Conservation (phyloP, 2,797 vertebrate genomes). For the Anas acuta region DNA sequence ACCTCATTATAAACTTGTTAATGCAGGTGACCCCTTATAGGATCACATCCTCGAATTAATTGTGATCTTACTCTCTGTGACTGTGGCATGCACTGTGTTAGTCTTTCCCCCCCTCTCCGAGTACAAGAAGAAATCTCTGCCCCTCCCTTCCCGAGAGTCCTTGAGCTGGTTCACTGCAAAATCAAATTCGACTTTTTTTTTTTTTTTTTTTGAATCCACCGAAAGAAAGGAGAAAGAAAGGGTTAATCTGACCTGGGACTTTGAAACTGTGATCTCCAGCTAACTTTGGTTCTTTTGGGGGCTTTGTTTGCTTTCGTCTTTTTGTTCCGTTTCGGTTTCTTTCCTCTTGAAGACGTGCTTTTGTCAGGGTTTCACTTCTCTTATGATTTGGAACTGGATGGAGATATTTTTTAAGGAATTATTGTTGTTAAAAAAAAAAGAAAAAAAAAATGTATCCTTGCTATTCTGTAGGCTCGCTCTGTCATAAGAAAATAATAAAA, state of each 20-base stretch:
- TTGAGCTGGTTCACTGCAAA: constrained; percentile 58
- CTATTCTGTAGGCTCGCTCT: constrained; percentile 76
- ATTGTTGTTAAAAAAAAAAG: constrained; percentile 57
- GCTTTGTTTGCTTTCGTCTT: neutral
- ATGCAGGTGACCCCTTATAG: constrained; percentile 61
- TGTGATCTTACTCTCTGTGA: constrained; percentile 72
- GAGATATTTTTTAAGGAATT: constrained; percentile 77
- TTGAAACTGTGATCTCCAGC: constrained; percentile 59
- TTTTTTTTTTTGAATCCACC: neutral
- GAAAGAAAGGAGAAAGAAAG: neutral
- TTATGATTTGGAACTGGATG: constrained; percentile 78
- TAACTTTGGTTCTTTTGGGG: constrained; percentile 38
- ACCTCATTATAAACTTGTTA: constrained; percentile 61
- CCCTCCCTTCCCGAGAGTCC: constrained; percentile 56
- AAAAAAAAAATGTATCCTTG: constrained; percentile 66
- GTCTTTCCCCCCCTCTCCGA: constrained; percentile 41
- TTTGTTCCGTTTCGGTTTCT: neutral
- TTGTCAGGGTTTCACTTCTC: constrained; percentile 66
- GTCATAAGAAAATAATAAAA: constrained; percentile 73
- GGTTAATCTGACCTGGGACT: constrained; percentile 68
- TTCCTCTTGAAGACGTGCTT: constrained; percentile 61
- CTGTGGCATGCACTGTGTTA: constrained; percentile 75
- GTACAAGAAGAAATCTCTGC: constrained; percentile 62
- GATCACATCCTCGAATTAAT: constrained; percentile 71
- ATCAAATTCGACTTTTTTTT: neutral